Percentiles rank a stretch among this genome's conserved stretches.
phyloP scores from a whole-genome alignment of 2,113 vertebrate species.

The Chloroceryle aenea region DNA sequence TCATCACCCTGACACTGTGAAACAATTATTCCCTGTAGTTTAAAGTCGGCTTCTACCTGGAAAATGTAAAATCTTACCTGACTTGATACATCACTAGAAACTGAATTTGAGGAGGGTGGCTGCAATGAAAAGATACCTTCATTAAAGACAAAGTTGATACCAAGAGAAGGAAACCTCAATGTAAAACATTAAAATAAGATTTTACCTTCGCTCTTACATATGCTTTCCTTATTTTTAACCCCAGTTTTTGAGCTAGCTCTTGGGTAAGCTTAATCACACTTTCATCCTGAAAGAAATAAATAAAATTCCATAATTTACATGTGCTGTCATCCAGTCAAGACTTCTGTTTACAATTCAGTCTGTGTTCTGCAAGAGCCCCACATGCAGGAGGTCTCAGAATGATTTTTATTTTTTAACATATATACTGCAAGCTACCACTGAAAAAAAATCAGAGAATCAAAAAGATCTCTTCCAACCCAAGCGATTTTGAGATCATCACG shows the following conservation, averaged over 20 bases:
- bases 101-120: constrained; percentile 85
- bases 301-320: background rate
- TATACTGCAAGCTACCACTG: background rate
- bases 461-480: no score
- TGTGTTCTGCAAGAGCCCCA: background rate
- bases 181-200: background rate
- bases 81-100: constrained; percentile 76
- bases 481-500: background rate
- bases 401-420: background rate
- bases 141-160: constrained; percentile 1
- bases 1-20: background rate
- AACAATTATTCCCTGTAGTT: background rate
- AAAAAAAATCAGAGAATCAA: background rate
- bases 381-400: background rate
- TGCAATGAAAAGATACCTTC: constrained; percentile 67
- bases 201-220: constrained; percentile 93
- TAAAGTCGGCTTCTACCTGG: background rate
- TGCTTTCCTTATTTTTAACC: constrained; percentile 96
- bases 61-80: constrained; percentile 78
- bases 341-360: background rate
- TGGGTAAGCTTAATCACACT: constrained; percentile 93
- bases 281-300: constrained; percentile 83
- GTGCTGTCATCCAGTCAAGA: background rate
- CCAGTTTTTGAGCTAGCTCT: constrained; percentile 93
- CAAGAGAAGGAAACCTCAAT: background rate